Conservation (phyloP, 2,888 invertebrate species). For the Chloroclystis v-ata region DNA sequence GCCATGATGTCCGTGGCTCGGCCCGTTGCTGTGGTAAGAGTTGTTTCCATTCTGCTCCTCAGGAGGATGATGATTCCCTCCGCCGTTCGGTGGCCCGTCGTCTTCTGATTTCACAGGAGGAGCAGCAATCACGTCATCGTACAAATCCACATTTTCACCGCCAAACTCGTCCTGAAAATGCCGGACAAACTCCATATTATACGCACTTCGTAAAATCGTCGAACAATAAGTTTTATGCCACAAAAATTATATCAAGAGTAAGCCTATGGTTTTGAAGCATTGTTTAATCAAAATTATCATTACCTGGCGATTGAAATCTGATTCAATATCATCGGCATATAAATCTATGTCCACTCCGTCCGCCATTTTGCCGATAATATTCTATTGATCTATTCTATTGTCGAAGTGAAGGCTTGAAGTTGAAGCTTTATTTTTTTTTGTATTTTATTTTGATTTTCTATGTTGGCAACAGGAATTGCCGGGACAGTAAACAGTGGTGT, state of each 20-base stretch:
- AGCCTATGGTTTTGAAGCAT: not conserved
- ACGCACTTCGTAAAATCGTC: constrained; percentile 4
- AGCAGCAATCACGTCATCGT: constrained; percentile 95
- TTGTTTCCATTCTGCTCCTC: constrained; percentile 83
- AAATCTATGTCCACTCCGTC: constrained; percentile 97
- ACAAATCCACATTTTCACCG: constrained; percentile 93
- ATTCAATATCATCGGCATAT: constrained; percentile 97
- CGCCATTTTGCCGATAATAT: constrained; percentile 83
- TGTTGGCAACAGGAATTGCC: no score
- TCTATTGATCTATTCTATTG: not conserved
- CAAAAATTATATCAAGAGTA: not conserved
- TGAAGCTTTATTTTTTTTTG: not conserved
- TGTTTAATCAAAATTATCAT: constrained; percentile 19
- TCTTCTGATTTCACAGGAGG: constrained; percentile 81
- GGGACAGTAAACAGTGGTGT: no score
- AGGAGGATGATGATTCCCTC: constrained; percentile 70
- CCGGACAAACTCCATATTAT: constrained; percentile 30
- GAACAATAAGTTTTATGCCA: not conserved
- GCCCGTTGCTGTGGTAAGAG: constrained; percentile 85
- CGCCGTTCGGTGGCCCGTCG: constrained; percentile 66
- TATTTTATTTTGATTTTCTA: no score
- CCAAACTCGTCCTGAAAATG: constrained; percentile 85
- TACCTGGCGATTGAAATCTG: constrained; percentile 85
- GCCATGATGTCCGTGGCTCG: constrained; percentile 85
- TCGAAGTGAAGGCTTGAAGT: no score